Evolutionary conservation across 2,113 vertebrate species (phyloP).

Genomic region (Sturnira hondurensis): DNA sequence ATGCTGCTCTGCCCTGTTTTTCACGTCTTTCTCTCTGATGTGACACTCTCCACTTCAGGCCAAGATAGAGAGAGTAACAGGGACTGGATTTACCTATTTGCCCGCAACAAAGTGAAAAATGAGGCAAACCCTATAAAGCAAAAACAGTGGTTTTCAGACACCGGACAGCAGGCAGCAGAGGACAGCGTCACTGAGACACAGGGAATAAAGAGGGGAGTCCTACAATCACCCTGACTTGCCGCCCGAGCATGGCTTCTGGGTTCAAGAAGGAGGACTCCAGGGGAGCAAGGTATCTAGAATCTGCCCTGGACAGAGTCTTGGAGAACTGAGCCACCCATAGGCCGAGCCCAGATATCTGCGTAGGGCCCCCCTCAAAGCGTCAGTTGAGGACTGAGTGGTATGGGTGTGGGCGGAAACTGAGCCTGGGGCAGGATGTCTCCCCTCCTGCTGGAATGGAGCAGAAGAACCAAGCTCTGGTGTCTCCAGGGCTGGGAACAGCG

Average conservation of each 20-base stretch:
- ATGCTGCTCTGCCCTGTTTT: neutral
- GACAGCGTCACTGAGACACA: neutral
- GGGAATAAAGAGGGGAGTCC: neutral
- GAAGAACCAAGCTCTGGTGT: neutral
- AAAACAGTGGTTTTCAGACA: neutral
- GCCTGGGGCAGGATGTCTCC: neutral
- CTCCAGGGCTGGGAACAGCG: neutral
- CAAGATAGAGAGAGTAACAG: neutral
- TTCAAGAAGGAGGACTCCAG: neutral
- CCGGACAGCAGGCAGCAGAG: neutral
- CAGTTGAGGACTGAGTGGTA: neutral
- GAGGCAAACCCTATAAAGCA: neutral
- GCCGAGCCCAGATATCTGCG: neutral
- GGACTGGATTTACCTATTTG: neutral
- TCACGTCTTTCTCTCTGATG: neutral
- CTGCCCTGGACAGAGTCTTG: neutral
- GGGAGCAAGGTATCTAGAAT: neutral
- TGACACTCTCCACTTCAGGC: neutral
- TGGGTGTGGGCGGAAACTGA: too few relatives aligned
- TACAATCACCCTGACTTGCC: neutral
- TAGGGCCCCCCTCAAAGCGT: neutral
- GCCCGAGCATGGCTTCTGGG: neutral
- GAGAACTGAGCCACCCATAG: neutral
- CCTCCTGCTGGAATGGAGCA: neutral
- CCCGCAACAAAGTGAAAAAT: neutral